Evolutionary conservation across 2,113 vertebrate genomes (phyloP).

Genomic region (Archilochus colubris): DNA sequence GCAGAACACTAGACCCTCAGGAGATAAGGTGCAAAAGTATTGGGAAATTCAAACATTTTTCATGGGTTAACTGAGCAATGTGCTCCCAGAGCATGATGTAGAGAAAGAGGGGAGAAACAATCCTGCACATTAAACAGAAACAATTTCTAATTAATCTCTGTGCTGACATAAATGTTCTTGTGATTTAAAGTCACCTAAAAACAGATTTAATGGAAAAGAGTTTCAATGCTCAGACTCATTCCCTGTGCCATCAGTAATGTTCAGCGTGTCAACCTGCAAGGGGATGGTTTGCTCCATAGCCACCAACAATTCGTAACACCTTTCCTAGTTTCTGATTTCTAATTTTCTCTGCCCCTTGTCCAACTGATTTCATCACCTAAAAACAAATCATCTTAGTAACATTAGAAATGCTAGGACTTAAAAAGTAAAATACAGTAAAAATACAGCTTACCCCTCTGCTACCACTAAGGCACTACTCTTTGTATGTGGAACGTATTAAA

Average conservation of each 20-base stretch:
- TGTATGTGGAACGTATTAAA: constrained; percentile 56
- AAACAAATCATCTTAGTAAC: background rate
- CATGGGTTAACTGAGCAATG: background rate
- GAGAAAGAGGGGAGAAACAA: background rate
- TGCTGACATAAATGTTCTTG: background rate
- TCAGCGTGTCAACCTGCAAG: background rate
- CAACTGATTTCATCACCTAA: background rate
- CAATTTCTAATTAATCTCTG: background rate
- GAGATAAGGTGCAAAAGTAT: background rate
- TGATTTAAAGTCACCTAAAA: background rate
- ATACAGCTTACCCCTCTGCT: constrained; percentile 42
- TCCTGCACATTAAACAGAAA: background rate
- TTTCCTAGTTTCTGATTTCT: background rate
- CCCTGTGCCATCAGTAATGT: background rate
- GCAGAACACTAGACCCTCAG: background rate
- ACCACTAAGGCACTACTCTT: constrained; percentile 67
- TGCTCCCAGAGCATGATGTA: background rate
- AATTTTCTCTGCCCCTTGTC: background rate
- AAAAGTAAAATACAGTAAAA: constrained; percentile 54
- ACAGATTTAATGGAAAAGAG: background rate
- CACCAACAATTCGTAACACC: background rate
- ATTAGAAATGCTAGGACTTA: constrained; percentile 29
- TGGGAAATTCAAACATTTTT: background rate
- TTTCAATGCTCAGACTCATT: background rate
- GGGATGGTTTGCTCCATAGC: background rate